These are phyloP conservation scores for Cartodere bifasciata DNA, from an alignment of 2,888 invertebrate species.

Conservation along the genomic window DNA sequence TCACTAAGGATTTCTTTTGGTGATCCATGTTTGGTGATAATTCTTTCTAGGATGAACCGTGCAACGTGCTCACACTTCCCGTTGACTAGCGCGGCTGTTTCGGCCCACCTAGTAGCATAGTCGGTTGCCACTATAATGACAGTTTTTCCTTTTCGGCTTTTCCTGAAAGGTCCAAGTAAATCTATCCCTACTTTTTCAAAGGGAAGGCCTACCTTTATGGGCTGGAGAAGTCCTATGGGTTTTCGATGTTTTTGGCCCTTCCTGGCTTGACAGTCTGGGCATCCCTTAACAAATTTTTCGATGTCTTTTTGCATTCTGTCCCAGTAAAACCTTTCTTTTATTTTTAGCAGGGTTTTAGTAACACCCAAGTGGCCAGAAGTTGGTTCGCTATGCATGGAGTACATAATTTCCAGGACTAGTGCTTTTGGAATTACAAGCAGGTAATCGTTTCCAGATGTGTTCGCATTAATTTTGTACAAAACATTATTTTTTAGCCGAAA, in stretches of 20 bases:
- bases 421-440: conserved; percentile 16
- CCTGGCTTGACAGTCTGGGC: no score
- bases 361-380: conserved; percentile 14
- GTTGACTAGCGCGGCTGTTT: conserved; percentile 8
- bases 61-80: conserved; percentile 12
- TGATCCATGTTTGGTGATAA: conserved; percentile 12
- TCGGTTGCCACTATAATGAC: conserved; percentile 20
- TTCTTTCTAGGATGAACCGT: conserved; percentile 13
- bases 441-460: conserved; percentile 8
- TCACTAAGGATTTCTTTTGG: conserved; percentile 10
- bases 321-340: conserved; percentile 15
- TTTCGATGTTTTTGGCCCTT: conserved; percentile 13
- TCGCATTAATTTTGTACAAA: conserved; percentile 13
- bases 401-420: conserved; percentile 15
- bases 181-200: conserved; percentile 16
- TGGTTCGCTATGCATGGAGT: conserved; percentile 13
- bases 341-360: conserved; percentile 16
- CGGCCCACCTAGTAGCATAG: conserved; percentile 17
- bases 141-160: conserved; percentile 15
- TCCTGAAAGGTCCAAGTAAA: conserved; percentile 17
- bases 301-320: no score
- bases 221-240: no score
- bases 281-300: no score
- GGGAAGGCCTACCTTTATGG: no score
- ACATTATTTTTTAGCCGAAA: conserved; percentile 12